Evolutionary conservation across 2,888 invertebrate genomes (phyloP).

Genomic region (Melieria crassipennis): DNA sequence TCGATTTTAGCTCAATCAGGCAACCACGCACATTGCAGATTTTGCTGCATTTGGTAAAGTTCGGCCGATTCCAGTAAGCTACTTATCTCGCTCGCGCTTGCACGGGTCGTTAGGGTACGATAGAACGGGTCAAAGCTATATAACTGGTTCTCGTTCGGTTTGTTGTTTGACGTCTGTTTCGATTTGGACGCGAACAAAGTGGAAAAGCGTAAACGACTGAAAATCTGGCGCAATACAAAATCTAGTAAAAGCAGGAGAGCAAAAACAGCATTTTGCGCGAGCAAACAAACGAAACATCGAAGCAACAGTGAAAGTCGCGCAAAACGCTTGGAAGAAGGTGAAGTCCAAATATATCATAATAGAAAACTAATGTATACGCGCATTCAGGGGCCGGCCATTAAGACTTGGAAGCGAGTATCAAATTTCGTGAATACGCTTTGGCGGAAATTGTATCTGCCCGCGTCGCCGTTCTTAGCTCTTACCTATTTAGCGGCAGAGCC

Average conservation of each 20-base stretch:
- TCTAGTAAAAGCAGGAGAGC: conserved; percentile 3
- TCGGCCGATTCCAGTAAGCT: no score
- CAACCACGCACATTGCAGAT: no score
- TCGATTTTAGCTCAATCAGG: no score
- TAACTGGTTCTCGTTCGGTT: neutral
- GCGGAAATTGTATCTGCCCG: conserved; percentile 68
- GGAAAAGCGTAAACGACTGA: conserved; percentile 3
- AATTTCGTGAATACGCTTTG: conserved; percentile 72
- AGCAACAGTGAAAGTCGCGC: conserved; percentile 23
- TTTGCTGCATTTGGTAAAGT: no score
- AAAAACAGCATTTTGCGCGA: conserved; percentile 17
- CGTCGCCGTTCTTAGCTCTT: conserved; percentile 40
- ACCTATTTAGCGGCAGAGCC: conserved; percentile 37
- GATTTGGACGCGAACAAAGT: conserved; percentile 26
- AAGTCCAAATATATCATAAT: conserved; percentile 4
- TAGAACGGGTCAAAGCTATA: no score
- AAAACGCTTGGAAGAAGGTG: neutral
- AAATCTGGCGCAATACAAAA: conserved; percentile 26
- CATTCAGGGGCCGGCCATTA: conserved; percentile 75
- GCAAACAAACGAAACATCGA: conserved; percentile 19
- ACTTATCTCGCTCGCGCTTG: no score
- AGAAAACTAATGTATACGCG: conserved; percentile 52
- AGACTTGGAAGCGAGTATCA: conserved; percentile 76
- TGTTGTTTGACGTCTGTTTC: conserved; percentile 13
- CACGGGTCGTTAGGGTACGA: no score